Conservation (phyloP, 2,113 vertebrate species). For the Megalops atlanticus region DNA sequence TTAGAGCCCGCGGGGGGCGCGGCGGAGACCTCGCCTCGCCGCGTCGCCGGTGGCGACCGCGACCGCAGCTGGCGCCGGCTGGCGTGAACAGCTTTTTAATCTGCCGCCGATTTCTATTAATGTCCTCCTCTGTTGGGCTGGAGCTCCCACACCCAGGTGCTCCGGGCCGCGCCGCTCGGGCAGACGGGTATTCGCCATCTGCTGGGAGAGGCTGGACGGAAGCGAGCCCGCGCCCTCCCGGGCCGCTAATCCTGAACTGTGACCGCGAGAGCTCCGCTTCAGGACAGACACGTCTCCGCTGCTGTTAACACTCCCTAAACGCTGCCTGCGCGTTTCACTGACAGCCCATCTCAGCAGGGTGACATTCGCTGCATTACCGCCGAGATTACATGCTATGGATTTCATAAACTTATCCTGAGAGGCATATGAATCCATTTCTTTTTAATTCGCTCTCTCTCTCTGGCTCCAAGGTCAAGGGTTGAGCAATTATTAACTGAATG, state of each 20-base stretch:
- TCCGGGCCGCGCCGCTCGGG: too few species aligned
- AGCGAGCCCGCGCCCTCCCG: background rate
- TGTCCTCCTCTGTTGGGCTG: background rate
- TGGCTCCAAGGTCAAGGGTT: background rate
- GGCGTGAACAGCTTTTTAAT: conserved; percentile 10
- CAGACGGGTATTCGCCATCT: background rate
- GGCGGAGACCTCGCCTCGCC: too few species aligned
- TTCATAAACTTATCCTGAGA: background rate
- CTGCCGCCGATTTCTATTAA: conserved; percentile 17
- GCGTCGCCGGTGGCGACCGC: background rate
- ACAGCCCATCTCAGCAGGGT: too few species aligned
- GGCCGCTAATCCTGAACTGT: too few species aligned
- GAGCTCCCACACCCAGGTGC: background rate
- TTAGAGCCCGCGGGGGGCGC: too few species aligned
- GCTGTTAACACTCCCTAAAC: too few species aligned
- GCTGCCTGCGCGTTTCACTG: too few species aligned
- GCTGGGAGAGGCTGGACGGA: background rate
- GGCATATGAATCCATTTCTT: background rate
- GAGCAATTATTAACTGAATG: background rate
- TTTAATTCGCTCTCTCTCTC: background rate
- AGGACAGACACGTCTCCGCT: background rate
- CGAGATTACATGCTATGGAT: too few species aligned
- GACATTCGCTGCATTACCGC: too few species aligned
- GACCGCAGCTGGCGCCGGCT: conserved; percentile 10
- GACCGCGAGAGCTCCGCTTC: background rate